Base-by-base conservation (phyloP, 2,113 vertebrate genomes). In the Capra hircus region DNA sequence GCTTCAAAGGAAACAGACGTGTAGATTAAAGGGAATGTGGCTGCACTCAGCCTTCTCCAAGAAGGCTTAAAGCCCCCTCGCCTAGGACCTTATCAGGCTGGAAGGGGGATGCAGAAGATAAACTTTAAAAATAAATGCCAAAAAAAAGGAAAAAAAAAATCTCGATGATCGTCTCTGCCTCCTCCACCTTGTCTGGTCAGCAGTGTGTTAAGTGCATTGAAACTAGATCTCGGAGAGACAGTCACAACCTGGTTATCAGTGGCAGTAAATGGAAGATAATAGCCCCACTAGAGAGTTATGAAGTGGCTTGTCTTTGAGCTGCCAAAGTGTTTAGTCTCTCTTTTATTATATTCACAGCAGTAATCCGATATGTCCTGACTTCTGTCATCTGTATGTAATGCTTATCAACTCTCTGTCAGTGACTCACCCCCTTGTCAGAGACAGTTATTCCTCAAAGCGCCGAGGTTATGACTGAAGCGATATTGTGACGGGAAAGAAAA, bases 351-450 rank as follows among this genome's bases (percentile, higher is more conserved):
- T 99, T 99, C 99, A 99, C 99, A 99, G 99, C 99, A 99, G 99
- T 99, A 99, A 99, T 99, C 99, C 98, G 99, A 99, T 99, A 99
- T 99, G 99, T 99, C 99, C 99, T 99, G 99, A 99, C 99, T 98
- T 99, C 99, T 99, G 99, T 99, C 99, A 99, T 99, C 99, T 99
- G 99, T 99, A 99, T 99, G 99, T 99, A 99, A 99, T 99, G 99
- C 99, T 99, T 99, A 99, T 99, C 99, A 99, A 99, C 99, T 99
- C 99, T 98, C 99, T 99, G 99, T 99, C 99, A 99, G 99, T 99
- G 99, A 99, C 99, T 99, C 99, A 99, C 99, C 99, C 99, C 99
- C 99, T 99, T 99, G 99, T 99, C 99, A 99, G 99, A 99, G 99
- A 99, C 99, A 99, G 99, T 99, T 99, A 99, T 99, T 99, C 99